Evolutionary conservation across 2,797 vertebrate genomes (phyloP).

Genomic region (Halcyon badia): DNA sequence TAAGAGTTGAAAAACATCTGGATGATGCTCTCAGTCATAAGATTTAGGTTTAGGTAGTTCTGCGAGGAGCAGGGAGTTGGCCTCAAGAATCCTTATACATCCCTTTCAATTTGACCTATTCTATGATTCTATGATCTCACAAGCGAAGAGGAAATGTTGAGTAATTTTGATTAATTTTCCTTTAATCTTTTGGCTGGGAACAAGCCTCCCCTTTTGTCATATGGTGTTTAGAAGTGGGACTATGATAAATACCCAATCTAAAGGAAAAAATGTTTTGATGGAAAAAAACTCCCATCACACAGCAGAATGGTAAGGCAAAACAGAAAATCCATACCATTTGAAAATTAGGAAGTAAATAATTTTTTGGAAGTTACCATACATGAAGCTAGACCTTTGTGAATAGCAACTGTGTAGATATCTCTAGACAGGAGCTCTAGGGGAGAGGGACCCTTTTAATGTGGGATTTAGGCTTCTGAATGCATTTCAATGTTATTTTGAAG

Average conservation of each 20-base stretch:
- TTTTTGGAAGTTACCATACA: background rate
- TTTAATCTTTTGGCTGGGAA: background rate
- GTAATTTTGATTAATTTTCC: background rate
- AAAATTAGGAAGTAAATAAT: background rate
- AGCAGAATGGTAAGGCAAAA: background rate
- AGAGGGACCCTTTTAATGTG: background rate
- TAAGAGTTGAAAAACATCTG: background rate
- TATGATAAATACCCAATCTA: background rate
- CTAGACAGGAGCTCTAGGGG: background rate
- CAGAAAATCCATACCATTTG: background rate
- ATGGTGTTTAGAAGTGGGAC: background rate
- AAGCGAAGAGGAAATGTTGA: background rate
- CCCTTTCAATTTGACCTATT: background rate
- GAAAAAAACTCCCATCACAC: background rate
- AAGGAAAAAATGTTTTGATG: background rate
- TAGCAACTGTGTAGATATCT: background rate
- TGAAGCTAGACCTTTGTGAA: background rate
- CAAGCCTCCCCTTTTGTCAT: background rate
- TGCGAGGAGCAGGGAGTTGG: background rate
- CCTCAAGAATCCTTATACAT: background rate
- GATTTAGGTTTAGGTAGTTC: background rate
- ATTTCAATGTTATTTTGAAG: background rate
- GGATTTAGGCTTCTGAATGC: background rate
- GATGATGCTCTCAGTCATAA: background rate
- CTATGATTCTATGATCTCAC: background rate